Evolutionary conservation across 2,797 vertebrate species (phyloP), one percentile per base, ranked within the genome.

Genomic region (Lacerta viridis): DNA sequence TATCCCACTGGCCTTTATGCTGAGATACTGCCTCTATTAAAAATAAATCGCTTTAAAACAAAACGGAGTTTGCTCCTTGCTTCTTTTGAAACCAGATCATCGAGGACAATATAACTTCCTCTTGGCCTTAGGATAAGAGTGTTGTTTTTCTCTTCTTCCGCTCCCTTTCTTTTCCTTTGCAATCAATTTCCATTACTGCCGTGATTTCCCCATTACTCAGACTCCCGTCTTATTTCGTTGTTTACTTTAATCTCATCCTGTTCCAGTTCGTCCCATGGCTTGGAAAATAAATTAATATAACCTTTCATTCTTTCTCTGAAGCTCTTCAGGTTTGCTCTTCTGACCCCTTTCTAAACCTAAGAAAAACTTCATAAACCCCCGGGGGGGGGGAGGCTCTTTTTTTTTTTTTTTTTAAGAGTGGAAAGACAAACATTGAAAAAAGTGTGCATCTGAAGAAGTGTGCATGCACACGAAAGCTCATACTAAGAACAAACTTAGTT

Each of bases 101-200:
- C 36, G 29, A 43, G n/a, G 29, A 64, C 29, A 80, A 85, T 68
- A 50, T 79, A 50, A 85, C 41, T 89, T 85, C 59, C 78, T 85
- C 39, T 74, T 89, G 41, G 69, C 78, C 83, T 89, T 50, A 85
- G 81, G 87, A 72, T 79, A 79, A 84, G 78, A 71, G 25, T 74
- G 59, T 76, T 75, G 55, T 46, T 85, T 29, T 46, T 46, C 77
- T 80, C 39, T 20, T 18, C 33, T 50, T 76, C 50, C 68, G 29
- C 29, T 17, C 17, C 6, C 15, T 2, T 59, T 85, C 23, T 79
- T 85, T 50, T 36, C 88, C 71, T 89, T 75, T 89, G 77, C 17
- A 85, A 81, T 89, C 78, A 27, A 8, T 81, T 85, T 75, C 77
- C 41, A 55, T 81, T 81, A 75, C 77, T 85, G 33, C 25, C 7